These are phyloP conservation scores for Rhinella marina DNA, from an alignment of 2,797 vertebrate genomes.

Conservation along the genomic window DNA sequence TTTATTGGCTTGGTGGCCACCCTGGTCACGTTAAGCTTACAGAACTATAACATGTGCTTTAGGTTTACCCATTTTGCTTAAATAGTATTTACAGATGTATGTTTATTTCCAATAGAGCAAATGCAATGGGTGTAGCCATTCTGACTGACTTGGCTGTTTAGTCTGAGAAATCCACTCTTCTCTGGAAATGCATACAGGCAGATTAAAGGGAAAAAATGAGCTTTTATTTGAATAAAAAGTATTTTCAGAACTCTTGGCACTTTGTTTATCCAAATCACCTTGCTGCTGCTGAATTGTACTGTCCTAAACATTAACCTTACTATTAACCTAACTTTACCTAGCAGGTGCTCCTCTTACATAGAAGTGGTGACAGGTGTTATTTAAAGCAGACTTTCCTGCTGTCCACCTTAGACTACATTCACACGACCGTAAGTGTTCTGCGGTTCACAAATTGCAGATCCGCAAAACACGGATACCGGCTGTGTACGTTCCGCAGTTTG, in stretches of 20 bases:
- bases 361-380: neutral
- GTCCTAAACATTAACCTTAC: neutral
- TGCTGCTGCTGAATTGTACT: neutral
- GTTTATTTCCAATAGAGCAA: neutral
- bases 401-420: no score
- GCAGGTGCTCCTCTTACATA: neutral
- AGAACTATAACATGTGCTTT: no score
- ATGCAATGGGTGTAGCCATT: neutral
- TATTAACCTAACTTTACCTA: neutral
- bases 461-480: no score
- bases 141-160: neutral
- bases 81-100: neutral
- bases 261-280: constrained; percentile 23
- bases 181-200: neutral
- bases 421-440: no score
- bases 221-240: neutral
- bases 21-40: no score
- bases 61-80: neutral
- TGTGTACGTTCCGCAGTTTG: no score
- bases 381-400: no score
- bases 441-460: no score
- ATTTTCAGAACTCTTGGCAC: neutral
- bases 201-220: neutral
- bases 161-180: neutral
- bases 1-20: no score